These are phyloP conservation scores for Cariama cristata DNA, from an alignment of 2,113 vertebrate genomes.

Conservation along the genomic window DNA sequence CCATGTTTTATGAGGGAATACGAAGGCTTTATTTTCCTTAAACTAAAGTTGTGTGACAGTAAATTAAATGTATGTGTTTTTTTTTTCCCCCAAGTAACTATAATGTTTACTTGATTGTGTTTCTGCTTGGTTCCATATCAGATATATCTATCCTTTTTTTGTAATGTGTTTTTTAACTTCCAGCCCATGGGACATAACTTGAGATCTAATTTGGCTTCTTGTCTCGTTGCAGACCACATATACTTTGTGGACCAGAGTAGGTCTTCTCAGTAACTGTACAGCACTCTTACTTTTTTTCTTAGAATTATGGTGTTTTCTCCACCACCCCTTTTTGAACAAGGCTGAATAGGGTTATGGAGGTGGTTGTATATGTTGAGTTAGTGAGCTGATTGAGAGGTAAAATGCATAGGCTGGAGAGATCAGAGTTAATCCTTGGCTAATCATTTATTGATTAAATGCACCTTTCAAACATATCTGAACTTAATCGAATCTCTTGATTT, in stretches of 20 bases:
- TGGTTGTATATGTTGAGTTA: neutral
- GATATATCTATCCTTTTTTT: no score
- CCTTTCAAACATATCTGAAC: neutral
- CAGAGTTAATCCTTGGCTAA: neutral
- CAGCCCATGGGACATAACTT: neutral
- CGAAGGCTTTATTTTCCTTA: neutral
- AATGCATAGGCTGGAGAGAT: neutral
- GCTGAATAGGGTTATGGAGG: neutral
- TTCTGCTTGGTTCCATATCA: neutral
- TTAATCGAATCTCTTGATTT: neutral
- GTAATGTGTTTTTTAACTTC: neutral
- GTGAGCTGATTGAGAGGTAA: neutral
- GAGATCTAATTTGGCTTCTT: neutral
- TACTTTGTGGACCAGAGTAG: neutral
- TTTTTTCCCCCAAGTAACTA: neutral
- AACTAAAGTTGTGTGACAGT: neutral
- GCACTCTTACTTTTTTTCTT: neutral
- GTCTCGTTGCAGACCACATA: neutral
- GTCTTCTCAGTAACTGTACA: neutral
- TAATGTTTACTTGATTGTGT: neutral
- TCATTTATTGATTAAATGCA: neutral
- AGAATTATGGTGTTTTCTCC: neutral
- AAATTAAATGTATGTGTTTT: neutral
- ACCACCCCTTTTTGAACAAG: neutral
- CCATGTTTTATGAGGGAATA: neutral